These are phyloP conservation scores for Slavum lentiscoides DNA, from an alignment of 2,888 invertebrate species.

Conservation along the genomic window DNA sequence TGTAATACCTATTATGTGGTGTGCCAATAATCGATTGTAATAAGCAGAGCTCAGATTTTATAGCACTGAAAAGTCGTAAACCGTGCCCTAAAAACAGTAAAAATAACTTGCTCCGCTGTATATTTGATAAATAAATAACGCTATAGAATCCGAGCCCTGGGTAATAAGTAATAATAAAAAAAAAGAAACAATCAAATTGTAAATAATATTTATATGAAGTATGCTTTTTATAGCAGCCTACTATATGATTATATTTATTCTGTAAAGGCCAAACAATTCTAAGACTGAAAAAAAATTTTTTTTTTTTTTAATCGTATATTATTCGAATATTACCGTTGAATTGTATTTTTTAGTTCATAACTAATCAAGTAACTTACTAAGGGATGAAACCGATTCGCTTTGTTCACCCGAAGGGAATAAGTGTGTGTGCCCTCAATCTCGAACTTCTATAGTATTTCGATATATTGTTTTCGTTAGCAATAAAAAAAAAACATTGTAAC, in stretches of 20 bases:
- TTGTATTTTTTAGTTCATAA: slow-evolving; percentile 43
- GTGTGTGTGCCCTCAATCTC: neutral
- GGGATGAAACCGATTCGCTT: neutral
- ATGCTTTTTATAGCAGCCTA: slow-evolving; percentile 26
- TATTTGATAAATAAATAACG: neutral
- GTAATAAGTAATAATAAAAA: neutral
- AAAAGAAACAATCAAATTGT: slow-evolving; percentile 37
- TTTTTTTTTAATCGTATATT: slow-evolving; percentile 2
- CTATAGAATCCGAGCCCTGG: no score
- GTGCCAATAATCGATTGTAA: slow-evolving; percentile 44
- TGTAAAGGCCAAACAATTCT: slow-evolving; percentile 40
- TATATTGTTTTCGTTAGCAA: slow-evolving; percentile 30
- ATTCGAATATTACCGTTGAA: slow-evolving; percentile 25
- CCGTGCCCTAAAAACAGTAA: no score
- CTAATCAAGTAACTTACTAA: neutral
- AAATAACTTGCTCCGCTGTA: no score
- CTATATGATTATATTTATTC: neutral
- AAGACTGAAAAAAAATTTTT: slow-evolving; percentile 41
- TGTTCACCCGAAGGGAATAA: neutral
- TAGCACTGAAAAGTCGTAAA: no score
- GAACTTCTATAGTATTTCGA: slow-evolving; percentile 27
- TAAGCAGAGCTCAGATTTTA: neutral
- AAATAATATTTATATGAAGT: slow-evolving; percentile 21
- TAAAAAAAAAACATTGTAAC: slow-evolving; percentile 33
- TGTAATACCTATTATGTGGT: slow-evolving; percentile 12